Evolutionary conservation across 64 coral and sea anemone species (phyloP), one percentile per base, ranked within the genome.

Genomic region (Montipora efflorescens): DNA sequence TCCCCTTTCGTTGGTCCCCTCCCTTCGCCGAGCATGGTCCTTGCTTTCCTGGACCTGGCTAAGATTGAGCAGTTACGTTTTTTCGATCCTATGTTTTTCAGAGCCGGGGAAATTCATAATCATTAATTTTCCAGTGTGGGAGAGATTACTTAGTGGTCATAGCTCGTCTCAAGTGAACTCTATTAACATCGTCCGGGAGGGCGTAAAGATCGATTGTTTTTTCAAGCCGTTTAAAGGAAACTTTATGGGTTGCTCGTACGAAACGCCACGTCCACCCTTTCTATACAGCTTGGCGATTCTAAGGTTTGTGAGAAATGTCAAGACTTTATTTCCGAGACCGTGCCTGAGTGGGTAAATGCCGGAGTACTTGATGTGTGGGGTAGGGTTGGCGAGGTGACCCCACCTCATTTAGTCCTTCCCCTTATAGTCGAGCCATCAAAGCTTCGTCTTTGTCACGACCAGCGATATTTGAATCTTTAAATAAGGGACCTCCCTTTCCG

Each of bases 1-100:
- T 23, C 47, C 1, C 77, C 77, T 45, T 92, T 84, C 79, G 90
- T 92, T 84, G 90, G 90, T 79, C 79, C 79, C 46, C 22, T 92
- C 18, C 15, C 66, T n/a, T 20, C 80, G 4, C 79, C 69, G 9
- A 11, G 45, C 1, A 76, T 92, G 90, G 71, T 84, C 1, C 68
- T 44, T 16, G 13, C 4, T 1, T n/a, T 2, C 21, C 80, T 64
- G 0, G 6, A 2, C 3, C 7, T 84, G 18, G 59, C 6, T 19
- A 22, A 4, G 8, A 23, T 88, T 10, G 15, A 49, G 13, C 28
- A 88, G 7, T 25, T 73, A 16, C 66, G 85, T n/a, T 88, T 90
- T 16, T 69, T 44, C 11, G 69, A 77, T 50, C 72, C 87, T 2
- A 12, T 3, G 4, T 23, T 16, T 51, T 76, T 88, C 46, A 75